Base-by-base conservation (phyloP, 1,140 invertebrate genomes). In the Grapholita molesta region DNA sequence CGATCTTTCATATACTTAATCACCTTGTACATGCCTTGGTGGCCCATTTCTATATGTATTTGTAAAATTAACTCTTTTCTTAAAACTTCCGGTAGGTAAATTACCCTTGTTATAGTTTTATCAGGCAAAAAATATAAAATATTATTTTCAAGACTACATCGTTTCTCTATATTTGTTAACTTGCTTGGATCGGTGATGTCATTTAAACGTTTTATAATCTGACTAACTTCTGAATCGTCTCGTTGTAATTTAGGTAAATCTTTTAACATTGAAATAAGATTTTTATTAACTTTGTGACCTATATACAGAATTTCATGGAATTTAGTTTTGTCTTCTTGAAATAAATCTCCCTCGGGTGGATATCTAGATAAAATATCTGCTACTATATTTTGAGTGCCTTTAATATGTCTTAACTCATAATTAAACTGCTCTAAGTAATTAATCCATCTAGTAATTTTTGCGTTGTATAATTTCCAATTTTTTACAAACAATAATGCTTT, bases 401-500 rank as follows among this genome's bases (percentile, higher is more conserved):
- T 74, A 15, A 83, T 68, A 68, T 93, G 84, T 77, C 73, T 67
- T 8, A 93, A 75, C 18, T 76, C 52, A 70, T 87, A 88, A 48
- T 87, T 52, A 77, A 85, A 93, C 53, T 87, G 76, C 72, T 91
- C 86, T 8, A 93, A 66, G 64, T 77, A 68, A 24, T 91, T 48
- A 12, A 70, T 66, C 91, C 92, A 93, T 18, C 91, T 68, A 0
- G 82, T 87, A 5, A 93, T 69, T 64, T 90, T 65, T 21, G 82
- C 77, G 48, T 75, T 88, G 30, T 82, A 75, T 42, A 90, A 80
- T 64, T 82, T 86, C 24, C 86, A 86, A 9, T 76, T 73, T 15
- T 77, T 78, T 1, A 93, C 70, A 79, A 87, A 93, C 12, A 71
- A 79, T 18, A 93, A 74, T 0, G 84, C 78, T 55, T 87, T 77